phyloP scores from a whole-genome alignment of 2,888 invertebrate species.

The Aphrophora alni region DNA sequence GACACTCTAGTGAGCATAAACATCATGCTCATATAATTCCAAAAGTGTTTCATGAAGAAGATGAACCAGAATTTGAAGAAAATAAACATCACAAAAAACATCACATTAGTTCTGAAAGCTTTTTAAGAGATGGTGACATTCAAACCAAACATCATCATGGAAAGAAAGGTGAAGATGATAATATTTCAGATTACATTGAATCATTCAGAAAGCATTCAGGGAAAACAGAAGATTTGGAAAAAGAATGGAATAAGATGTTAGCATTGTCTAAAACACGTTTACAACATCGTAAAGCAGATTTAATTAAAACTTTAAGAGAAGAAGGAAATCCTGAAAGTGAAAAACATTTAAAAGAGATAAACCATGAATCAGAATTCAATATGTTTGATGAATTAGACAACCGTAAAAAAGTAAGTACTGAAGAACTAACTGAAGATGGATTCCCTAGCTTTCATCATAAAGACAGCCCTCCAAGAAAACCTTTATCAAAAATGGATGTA shows the following conservation, averaged over 20 bases:
- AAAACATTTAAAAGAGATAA: constrained; percentile 10
- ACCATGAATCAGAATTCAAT: neutral
- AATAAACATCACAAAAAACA: constrained; percentile 28
- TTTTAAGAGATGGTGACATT: constrained; percentile 11
- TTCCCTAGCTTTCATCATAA: constrained; percentile 24
- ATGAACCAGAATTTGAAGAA: neutral
- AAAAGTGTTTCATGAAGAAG: neutral
- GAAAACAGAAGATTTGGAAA: constrained; percentile 29
- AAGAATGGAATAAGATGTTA: constrained; percentile 38
- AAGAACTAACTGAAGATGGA: neutral
- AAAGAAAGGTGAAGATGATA: neutral
- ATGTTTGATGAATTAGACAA: neutral
- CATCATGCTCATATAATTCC: constrained; percentile 24
- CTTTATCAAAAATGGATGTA: constrained; percentile 35
- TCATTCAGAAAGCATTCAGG: neutral
- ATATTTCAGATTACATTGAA: neutral
- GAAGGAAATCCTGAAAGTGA: constrained; percentile 18
- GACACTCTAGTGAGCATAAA: constrained; percentile 6
- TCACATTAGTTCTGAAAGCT: neutral
- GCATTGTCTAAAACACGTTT: constrained; percentile 42
- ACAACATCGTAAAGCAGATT: constrained; percentile 46
- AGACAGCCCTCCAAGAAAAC: constrained; percentile 16
- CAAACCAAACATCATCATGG: neutral
- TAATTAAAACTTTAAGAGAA: constrained; percentile 44
- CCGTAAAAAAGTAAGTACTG: constrained; percentile 9